Base-by-base conservation (phyloP, 2,888 invertebrate genomes). In the Scaptomyza flava region DNA sequence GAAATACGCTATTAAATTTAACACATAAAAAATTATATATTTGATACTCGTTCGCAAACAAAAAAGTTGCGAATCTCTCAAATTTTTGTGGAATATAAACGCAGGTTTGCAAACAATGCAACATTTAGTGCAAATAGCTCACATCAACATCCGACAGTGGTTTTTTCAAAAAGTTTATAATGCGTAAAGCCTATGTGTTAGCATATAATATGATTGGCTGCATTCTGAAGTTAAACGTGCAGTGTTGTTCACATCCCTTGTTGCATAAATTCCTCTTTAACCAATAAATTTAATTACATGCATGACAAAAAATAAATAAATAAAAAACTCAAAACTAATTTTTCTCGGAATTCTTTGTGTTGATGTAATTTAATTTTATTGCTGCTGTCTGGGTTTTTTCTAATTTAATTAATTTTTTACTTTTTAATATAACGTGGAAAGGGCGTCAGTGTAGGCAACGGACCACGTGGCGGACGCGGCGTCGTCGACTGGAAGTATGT, bases 401-500 rank as follows among this genome's bases (percentile, higher is more conserved):
- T 87, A 74, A 80, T 69, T 68, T 56, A 72, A 68, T 65, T 72
- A 60, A 63, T 71, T 66, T 57, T 42, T 80, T 78, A 86, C 45
- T 65, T 62, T 62, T 79, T 87, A 38, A 79, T 45, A 53, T 77
- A 60, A 27, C 59, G 74, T 6, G 89, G 89, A 64, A 89, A 90
- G 31, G 89, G 89, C 27, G 90, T 89, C 59, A 90, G 68, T 2
- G 90, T 89, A 23, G 89, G 89, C 70, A 89, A 66, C 2, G 81
- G 79, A 36, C 88, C 89, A 8, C 86, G 88, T 0, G 72, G 70
- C 31, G 89, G 89, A 7, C 72, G 86, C 11, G 56, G 66, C 20
- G 88, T 88, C 33, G 77, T 86, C 7, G 64, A 70, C 56, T 87
- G 83, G 27, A 81, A 89, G 54, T 89, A 82, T 42, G 73, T 70